Evolutionary conservation across 2,113 vertebrate genomes (phyloP).

Genomic region (Gopherus evgoodei): DNA sequence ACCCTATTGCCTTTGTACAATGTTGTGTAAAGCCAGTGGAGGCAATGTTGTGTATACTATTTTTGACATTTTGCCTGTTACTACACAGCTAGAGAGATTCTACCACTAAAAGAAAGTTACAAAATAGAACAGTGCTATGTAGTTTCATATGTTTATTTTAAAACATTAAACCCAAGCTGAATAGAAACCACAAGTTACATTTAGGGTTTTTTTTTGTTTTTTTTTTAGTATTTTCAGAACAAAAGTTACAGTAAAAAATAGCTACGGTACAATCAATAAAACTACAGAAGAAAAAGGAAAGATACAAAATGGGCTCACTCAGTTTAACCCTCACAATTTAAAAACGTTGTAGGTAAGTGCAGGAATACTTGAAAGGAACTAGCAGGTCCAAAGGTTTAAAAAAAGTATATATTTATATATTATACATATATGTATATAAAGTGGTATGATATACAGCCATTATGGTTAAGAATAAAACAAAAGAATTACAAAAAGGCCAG

Average conservation of each 20-base stretch:
- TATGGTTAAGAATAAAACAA: conserved; percentile 63
- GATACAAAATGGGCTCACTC: conserved; percentile 71
- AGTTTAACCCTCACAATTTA: conserved; percentile 75
- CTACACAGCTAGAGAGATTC: not conserved
- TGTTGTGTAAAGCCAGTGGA: not conserved
- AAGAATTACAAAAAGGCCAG: conserved; percentile 58
- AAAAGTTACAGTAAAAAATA: conserved; percentile 84
- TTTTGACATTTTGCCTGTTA: too few relatives aligned
- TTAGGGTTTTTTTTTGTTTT: conserved; percentile 83
- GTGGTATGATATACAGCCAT: conserved; percentile 73
- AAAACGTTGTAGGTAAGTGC: conserved; percentile 79
- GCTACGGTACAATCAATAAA: conserved; percentile 79
- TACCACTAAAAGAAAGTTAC: not conserved
- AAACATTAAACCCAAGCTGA: conserved; percentile 96
- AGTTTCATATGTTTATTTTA: conserved; percentile 86
- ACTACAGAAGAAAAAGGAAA: conserved; percentile 76
- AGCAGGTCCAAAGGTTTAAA: conserved; percentile 62
- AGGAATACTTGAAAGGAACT: conserved; percentile 68
- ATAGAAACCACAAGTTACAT: conserved; percentile 94
- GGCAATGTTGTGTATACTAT: not conserved
- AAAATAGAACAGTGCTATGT: not conserved
- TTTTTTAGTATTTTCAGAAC: conserved; percentile 87
- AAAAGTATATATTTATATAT: conserved; percentile 74
- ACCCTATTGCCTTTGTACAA: not conserved
- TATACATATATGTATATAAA: conserved; percentile 69